Percentiles rank a stretch among this genome's conserved stretches.
These are phyloP conservation scores for Drosophila auraria DNA, from an alignment of 1,140 invertebrate genomes.

Conservation along the genomic window DNA sequence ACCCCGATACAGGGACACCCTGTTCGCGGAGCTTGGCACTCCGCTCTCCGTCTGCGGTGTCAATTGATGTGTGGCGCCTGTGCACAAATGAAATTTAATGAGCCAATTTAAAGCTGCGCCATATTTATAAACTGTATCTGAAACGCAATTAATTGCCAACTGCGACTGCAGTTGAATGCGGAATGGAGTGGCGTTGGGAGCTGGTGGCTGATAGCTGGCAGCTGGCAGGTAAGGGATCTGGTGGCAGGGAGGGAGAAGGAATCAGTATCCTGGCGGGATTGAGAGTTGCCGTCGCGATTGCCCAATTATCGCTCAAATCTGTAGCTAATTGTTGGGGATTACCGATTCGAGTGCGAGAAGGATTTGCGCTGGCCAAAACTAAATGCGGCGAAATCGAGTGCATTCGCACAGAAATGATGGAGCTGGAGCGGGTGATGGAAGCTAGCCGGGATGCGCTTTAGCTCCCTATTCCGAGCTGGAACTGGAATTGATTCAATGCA, in stretches of 20 bases:
- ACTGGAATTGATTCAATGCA: constrained; percentile 59
- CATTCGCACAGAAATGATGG: constrained; percentile 41
- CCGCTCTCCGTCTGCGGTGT: constrained; percentile 38
- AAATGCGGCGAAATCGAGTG: constrained; percentile 49
- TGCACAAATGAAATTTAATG: constrained; percentile 79
- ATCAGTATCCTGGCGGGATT: constrained; percentile 4
- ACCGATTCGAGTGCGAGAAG: constrained; percentile 26
- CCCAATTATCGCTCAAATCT: constrained; percentile 59
- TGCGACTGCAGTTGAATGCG: constrained; percentile 30
- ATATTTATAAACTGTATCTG: constrained; percentile 81
- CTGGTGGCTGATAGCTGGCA: neutral
- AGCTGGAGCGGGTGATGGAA: constrained; percentile 16
- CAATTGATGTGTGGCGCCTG: constrained; percentile 75
- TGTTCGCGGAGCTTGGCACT: constrained; percentile 3
- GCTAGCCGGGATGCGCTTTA: constrained; percentile 12
- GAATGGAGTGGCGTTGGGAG: neutral
- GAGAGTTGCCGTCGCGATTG: constrained; percentile 35
- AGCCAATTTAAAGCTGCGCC: constrained; percentile 78
- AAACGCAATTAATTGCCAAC: constrained; percentile 74
- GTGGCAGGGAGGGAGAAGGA: neutral
- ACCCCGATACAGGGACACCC: neutral
- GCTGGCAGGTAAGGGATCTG: constrained; percentile 9
- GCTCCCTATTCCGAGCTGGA: neutral
- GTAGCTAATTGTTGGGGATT: constrained; percentile 50
- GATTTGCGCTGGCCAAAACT: constrained; percentile 23